A percentile compares a stretch with the other conserved stretches of the same genome.
These are phyloP conservation scores for Planiliza haematocheilus DNA, from an alignment of 2,113 vertebrate genomes.

Conservation along the genomic window DNA sequence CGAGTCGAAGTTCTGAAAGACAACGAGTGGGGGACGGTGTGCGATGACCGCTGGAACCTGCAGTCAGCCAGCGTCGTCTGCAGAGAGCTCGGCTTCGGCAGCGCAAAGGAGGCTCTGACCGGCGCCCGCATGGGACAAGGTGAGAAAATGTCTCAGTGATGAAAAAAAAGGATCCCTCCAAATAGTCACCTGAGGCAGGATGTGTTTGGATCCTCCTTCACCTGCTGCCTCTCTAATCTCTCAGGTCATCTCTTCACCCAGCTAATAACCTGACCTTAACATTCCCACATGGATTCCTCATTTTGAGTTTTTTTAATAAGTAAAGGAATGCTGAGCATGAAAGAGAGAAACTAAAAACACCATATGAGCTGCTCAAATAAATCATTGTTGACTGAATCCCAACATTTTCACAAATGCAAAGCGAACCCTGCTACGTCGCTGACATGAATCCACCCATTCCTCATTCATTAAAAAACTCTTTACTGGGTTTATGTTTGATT, in stretches of 20 bases:
- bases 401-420: too few species aligned
- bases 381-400: too few species aligned
- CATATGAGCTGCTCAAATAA: too few species aligned
- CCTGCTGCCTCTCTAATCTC: constrained; percentile 23
- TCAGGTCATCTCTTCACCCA: constrained; percentile 24
- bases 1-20: constrained; percentile 91
- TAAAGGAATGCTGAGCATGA: constrained; percentile 20
- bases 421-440: too few species aligned
- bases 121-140: constrained; percentile 97
- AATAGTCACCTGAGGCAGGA: not conserved
- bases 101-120: constrained; percentile 92
- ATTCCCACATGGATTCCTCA: not conserved
- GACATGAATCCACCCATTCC: too few species aligned
- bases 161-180: too few species aligned
- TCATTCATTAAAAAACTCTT: not conserved
- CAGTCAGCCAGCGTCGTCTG: constrained; percentile 94
- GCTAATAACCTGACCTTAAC: constrained; percentile 1
- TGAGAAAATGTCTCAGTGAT: too few species aligned
- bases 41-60: constrained; percentile 94
- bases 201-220: not conserved
- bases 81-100: constrained; percentile 96
- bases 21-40: constrained; percentile 94
- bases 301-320: constrained; percentile 25
- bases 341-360: too few species aligned
- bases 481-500: not conserved